These are phyloP conservation scores for Cephalotes varians DNA, from an alignment of 2,888 invertebrate species.

Conservation along the genomic window DNA sequence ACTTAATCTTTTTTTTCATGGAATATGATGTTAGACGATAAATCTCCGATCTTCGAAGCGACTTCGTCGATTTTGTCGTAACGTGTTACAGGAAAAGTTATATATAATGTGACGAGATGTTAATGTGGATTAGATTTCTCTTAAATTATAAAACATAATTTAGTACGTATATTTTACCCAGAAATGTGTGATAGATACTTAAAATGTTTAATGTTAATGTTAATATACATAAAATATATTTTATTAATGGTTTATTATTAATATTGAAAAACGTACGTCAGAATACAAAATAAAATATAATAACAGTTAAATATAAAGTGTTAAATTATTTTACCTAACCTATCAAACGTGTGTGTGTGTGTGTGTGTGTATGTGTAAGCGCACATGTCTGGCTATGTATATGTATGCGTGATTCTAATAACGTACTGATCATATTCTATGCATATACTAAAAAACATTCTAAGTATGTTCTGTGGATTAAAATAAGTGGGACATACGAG, in stretches of 20 bases:
- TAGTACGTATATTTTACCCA: constrained; percentile 17
- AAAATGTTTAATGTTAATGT: too few species aligned
- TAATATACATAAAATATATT: too few species aligned
- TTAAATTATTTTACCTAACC: too few species aligned
- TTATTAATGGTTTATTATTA: too few species aligned
- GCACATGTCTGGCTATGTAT: not conserved
- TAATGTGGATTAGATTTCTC: constrained; percentile 52
- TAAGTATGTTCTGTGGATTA: not conserved
- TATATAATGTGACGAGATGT: constrained; percentile 76
- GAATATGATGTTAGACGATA: constrained; percentile 34
- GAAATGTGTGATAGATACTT: constrained; percentile 30
- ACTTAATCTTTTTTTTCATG: constrained; percentile 15
- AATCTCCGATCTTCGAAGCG: constrained; percentile 44
- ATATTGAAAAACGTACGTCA: too few species aligned
- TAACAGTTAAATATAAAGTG: too few species aligned
- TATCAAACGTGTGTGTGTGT: too few species aligned
- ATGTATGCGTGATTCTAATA: too few species aligned
- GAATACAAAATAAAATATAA: too few species aligned
- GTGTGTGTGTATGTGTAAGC: too few species aligned
- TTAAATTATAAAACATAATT: constrained; percentile 46
- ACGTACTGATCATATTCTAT: not conserved
- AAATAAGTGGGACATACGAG: not conserved
- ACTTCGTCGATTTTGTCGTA: constrained; percentile 53
- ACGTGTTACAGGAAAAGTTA: constrained; percentile 57
- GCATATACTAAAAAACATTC: not conserved